Evolutionary conservation across 2,797 vertebrate genomes (phyloP), one percentile per base, ranked within the genome.

Genomic region (Telmatherina bonti): DNA sequence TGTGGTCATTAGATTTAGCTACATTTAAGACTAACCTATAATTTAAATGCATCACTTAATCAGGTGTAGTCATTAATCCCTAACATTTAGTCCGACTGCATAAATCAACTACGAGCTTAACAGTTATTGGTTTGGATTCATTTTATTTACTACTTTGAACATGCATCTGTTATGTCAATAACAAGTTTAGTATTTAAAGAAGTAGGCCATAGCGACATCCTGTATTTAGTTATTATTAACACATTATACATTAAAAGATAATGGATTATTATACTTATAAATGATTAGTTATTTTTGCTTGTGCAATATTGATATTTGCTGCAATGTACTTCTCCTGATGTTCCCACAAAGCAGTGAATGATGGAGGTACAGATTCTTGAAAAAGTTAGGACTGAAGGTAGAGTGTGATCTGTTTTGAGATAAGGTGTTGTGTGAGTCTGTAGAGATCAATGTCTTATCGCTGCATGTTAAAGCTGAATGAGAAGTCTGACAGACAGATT

Each of bases 391-490:
- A 43, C 41, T 43, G 41, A 43, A 20, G 18, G 18, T 60, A 74
- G 35, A 79, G 62, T 61, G 27, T n/a, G 22, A 62, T 47, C 38
- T 58, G 77, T 31, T 49, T 31, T 59, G 18, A 35, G 18, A 60
- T 49, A 49, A 9, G 5, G 53, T 76, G 12, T 51, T 70, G 57
- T 52, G 27, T 53, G n/a, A 62, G 68, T 59, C 67, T 59, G 29
- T 56, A 35, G 12, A 29, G 35, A 72, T 68, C 52, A 75, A 65
- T 70, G 57, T 41, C 47, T 72, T 13, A 31, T 59, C 24, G 63
- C 41, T 57, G 60, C 0, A 18, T 62, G 64, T 67, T 54, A 61
- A 70, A 36, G 56, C 60, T 84, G 63, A 79, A 79, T 65, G 49
- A 33, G 65, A 47, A 66, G 53, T 62, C 35, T 10, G 26, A 56